A percentile compares a stretch with the other conserved stretches of the same genome.
These are phyloP conservation scores for Amphiura filiformis DNA, from an alignment of 35 echinoderm and acorn worm genomes.

Conservation along the genomic window DNA sequence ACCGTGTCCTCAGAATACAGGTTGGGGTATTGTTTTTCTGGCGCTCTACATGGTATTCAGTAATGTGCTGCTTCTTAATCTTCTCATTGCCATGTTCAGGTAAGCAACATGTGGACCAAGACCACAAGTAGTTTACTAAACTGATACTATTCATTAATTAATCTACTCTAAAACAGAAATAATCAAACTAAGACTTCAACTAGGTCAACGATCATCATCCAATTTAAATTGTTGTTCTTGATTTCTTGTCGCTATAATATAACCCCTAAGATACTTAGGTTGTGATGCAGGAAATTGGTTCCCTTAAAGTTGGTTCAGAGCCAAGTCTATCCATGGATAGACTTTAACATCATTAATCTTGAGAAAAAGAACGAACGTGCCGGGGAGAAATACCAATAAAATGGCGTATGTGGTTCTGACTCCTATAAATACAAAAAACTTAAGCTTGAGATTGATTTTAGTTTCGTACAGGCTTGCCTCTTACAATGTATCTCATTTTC, in stretches of 20 bases:
- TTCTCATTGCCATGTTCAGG: too few species aligned
- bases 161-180: neutral
- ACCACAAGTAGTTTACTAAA: neutral
- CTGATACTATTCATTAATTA: neutral
- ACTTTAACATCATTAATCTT: too few species aligned
- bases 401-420: neutral
- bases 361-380: too few species aligned
- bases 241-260: neutral
- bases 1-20: conserved; percentile 47
- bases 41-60: conserved; percentile 64
- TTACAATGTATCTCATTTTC: neutral
- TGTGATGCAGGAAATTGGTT: too few species aligned
- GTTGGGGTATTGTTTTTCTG: conserved; percentile 38
- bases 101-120: too few species aligned
- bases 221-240: neutral
- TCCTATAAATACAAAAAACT: neutral
- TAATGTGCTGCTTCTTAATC: too few species aligned
- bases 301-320: too few species aligned
- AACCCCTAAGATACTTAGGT: too few species aligned
- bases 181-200: neutral
- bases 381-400: too few species aligned
- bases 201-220: neutral
- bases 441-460: neutral
- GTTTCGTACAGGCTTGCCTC: too few species aligned
- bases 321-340: too few species aligned